Base-by-base conservation (phyloP, 2,797 vertebrate species). In the Myotis planiceps region DNA sequence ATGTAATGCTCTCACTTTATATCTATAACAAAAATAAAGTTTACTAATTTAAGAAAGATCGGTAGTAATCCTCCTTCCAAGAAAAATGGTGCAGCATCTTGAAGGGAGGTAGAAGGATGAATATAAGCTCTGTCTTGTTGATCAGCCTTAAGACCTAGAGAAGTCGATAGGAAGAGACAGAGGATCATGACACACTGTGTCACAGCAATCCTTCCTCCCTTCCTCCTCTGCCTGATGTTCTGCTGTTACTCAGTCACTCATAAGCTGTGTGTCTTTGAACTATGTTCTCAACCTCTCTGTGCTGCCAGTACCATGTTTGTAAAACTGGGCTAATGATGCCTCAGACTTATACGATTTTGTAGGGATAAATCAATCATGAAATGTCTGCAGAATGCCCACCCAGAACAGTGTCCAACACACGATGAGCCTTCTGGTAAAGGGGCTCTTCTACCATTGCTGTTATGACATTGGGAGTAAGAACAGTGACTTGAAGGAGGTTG, bases 201-300 rank as follows among this genome's bases (percentile, higher is more conserved):
- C 37, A 8, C 49, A 4, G 5, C 10, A 4, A 8, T 47, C 3
- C 12, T 49, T 60, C 39, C 32, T 66, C 19, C 65, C 39, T 42
- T 55, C 18, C 23, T 34, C 32, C 16, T 60, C 13, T 15, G 1
- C 15, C 42, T 23, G 10, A 19, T 45, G 13, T 58, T 60, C 12
- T 14, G 6, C 60, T 19, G 29, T 34, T 71, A 16, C 37, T 49
- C 21, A 78, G 69, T 25, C 34, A 5, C 25, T 66, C 25, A 25
- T 3, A 25, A 12, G 39, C 71, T 95, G 23, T 79, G 71, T 79
- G 42, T 69, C 47, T 39, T 27, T 75, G 18, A 47, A 19, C 51
- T 29, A 6, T 69, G 84, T 80, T 29, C 15, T 83, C 42, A 75
- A 21, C 29, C n/a, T 94, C 39, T 95, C 47, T 95, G 19, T 80